These are phyloP conservation scores for Cassiopea xamachana DNA, from an alignment of 30 jellyfish, hydroid and myxozoan genomes.

Conservation along the genomic window DNA sequence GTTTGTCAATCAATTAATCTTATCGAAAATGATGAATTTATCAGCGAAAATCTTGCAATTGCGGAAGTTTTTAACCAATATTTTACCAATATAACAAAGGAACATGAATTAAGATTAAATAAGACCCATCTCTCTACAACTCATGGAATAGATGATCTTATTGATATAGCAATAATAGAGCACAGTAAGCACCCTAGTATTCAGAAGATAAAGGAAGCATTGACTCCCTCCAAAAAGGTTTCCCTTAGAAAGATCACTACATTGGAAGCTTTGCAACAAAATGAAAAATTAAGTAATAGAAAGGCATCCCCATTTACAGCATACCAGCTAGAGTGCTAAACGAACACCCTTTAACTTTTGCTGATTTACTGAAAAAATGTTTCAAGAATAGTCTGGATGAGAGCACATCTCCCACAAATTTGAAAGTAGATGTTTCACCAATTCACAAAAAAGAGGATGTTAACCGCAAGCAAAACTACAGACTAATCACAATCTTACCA, in stretches of 20 bases:
- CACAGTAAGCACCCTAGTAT: background rate
- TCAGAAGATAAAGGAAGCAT: background rate
- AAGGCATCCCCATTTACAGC: background rate
- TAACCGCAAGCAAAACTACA: too few species aligned
- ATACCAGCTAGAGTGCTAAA: background rate
- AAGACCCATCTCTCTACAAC: background rate
- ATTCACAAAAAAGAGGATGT: too few species aligned
- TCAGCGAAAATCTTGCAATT: background rate
- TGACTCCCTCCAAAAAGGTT: background rate
- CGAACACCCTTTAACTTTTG: background rate
- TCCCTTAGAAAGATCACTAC: background rate
- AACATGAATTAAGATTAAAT: background rate
- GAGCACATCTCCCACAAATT: too few species aligned
- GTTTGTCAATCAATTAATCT: background rate
- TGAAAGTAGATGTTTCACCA: too few species aligned
- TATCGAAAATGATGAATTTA: background rate
- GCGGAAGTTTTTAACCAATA: background rate
- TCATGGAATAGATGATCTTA: background rate
- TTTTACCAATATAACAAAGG: background rate
- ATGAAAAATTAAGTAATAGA: background rate
- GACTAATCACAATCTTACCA: too few species aligned
- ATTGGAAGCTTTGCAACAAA: background rate
- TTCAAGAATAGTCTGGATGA: background rate
- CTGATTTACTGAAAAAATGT: background rate
- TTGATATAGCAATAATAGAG: background rate